These are phyloP conservation scores for Chroicocephalus ridibundus DNA, from an alignment of 2,113 vertebrate species.

Conservation along the genomic window DNA sequence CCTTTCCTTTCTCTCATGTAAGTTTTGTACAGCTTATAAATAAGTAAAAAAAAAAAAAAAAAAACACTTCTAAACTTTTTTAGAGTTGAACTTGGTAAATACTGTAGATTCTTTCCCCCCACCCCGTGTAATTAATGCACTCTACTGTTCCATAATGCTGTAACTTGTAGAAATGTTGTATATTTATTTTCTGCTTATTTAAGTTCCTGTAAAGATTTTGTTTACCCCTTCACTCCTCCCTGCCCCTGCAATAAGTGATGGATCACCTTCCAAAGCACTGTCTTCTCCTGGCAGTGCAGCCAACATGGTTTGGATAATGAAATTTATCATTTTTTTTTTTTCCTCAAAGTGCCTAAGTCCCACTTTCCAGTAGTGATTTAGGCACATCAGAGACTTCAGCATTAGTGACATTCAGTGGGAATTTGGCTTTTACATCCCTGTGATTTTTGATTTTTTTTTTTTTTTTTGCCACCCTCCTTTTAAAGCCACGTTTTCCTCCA, in stretches of 20 bases:
- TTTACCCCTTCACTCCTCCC: not conserved
- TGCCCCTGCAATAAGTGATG: not conserved
- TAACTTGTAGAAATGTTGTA: constrained; percentile 78
- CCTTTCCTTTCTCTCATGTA: constrained; percentile 66
- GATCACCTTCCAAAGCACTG: constrained; percentile 21
- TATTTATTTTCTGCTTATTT: constrained; percentile 87
- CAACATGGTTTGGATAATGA: not conserved
- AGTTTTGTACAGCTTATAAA: constrained; percentile 74
- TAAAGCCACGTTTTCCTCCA: not conserved
- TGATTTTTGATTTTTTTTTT: not conserved
- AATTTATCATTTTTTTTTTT: not conserved
- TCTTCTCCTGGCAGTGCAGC: not conserved
- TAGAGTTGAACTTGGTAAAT: constrained; percentile 70
- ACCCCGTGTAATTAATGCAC: constrained; percentile 72
- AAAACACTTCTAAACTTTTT: constrained; percentile 45
- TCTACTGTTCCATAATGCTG: constrained; percentile 81
- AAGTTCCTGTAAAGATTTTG: constrained; percentile 72
- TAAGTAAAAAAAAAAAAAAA: constrained; percentile 7
- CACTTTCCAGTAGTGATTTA: not conserved
- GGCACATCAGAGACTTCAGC: not conserved
- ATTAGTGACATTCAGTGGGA: not conserved
- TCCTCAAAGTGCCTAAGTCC: constrained; percentile 39
- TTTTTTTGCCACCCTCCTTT: not conserved
- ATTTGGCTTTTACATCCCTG: not conserved
- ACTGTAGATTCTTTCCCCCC: constrained; percentile 53